Evolutionary conservation across 2,113 vertebrate species (phyloP).

Genomic region (Heterotilapia buettikoferi): DNA sequence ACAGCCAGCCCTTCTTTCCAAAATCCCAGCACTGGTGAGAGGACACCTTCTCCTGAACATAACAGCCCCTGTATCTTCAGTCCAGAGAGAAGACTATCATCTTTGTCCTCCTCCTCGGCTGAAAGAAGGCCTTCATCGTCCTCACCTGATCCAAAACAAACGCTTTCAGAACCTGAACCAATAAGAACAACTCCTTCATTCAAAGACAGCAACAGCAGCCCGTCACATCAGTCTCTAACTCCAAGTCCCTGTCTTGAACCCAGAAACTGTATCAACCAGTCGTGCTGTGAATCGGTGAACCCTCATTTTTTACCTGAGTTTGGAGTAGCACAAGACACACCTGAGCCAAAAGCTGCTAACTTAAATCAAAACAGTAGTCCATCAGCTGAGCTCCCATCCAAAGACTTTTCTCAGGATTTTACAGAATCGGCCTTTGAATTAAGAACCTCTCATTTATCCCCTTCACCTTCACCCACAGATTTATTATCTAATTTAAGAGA

Average conservation of each 20-base stretch:
- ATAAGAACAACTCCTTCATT: constrained; percentile 13
- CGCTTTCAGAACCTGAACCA: constrained; percentile 5
- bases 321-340: background rate
- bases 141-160: background rate
- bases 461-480: constrained; percentile 4
- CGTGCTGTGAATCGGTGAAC: background rate
- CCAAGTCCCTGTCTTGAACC: constrained; percentile 28
- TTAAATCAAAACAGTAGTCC: constrained; percentile 11
- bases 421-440: constrained; percentile 23
- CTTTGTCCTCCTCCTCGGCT: constrained; percentile 33
- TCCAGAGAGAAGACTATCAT: constrained; percentile 11
- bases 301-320: background rate
- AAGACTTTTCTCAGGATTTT: background rate
- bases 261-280: constrained; percentile 8
- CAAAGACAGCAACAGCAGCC: constrained; percentile 12
- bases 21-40: background rate
- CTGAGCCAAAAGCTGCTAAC: background rate
- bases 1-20: background rate
- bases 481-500: constrained; percentile 6
- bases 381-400: background rate
- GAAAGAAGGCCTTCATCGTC: constrained; percentile 33
- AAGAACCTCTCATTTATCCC: background rate
- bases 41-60: constrained; percentile 28
- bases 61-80: background rate
- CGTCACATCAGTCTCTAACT: constrained; percentile 9